A percentile compares a stretch with the other conserved stretches of the same genome.
These are phyloP conservation scores for Ictalurus furcatus DNA, from an alignment of 2,113 vertebrate species.

Conservation along the genomic window DNA sequence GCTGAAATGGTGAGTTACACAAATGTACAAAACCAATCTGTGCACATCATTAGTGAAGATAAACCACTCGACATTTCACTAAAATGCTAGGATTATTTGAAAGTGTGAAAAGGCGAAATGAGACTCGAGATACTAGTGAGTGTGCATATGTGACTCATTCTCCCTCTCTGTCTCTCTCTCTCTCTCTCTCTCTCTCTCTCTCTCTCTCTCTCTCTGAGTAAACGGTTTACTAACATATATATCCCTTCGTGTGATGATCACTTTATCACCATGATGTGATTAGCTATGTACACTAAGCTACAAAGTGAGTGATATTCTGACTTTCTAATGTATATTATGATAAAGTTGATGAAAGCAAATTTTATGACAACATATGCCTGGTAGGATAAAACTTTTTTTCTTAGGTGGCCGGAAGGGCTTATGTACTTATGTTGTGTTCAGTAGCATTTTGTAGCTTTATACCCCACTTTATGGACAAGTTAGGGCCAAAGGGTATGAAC, in stretches of 20 bases:
- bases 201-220: background rate
- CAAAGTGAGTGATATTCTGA: background rate
- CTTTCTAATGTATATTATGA: background rate
- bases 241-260: background rate
- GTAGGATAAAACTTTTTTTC: background rate
- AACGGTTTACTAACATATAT: too few relatives aligned
- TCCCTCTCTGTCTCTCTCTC: background rate
- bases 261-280: background rate
- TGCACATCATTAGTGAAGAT: constrained; percentile 8
- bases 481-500: background rate
- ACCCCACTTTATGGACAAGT: background rate
- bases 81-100: constrained; percentile 31
- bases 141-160: background rate
- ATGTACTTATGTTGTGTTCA: background rate
- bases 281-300: background rate
- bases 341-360: background rate
- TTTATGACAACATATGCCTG: background rate
- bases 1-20: background rate
- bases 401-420: background rate
- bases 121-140: constrained; percentile 16
- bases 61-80: constrained; percentile 38
- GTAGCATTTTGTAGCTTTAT: background rate
- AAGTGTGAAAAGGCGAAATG: constrained; percentile 33
- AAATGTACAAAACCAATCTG: constrained; percentile 10
- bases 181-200: too few relatives aligned